phyloP scores from a whole-genome alignment of 2,797 vertebrate genomes.

The Toxotes lorentzi region DNA sequence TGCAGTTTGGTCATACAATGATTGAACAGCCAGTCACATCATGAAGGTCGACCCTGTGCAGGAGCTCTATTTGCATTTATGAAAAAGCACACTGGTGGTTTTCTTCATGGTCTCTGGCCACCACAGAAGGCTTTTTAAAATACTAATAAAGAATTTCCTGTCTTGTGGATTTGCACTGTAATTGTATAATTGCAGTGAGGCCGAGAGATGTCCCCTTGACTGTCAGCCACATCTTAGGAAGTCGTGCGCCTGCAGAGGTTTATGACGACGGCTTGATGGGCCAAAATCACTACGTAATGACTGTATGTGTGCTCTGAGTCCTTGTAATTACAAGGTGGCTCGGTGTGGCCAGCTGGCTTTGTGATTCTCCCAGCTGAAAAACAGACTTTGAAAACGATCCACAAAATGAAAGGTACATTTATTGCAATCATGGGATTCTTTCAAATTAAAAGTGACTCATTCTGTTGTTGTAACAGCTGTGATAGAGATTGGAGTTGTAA shows the following conservation, averaged over 20 bases:
- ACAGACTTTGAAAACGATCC: conserved; percentile 65
- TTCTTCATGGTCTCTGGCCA: conserved; percentile 51
- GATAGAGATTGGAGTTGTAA: conserved; percentile 22
- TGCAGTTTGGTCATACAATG: conserved; percentile 41
- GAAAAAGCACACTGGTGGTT: conserved; percentile 64
- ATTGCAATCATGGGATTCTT: conserved; percentile 61
- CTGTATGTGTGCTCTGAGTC: conserved; percentile 47
- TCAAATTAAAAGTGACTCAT: conserved; percentile 59
- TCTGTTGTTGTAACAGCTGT: conserved; percentile 59
- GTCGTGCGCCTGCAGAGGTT: conserved; percentile 55
- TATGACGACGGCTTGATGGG: conserved; percentile 43
- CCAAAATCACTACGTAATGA: conserved; percentile 56
- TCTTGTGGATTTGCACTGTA: conserved; percentile 62
- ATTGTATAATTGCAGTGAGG: conserved; percentile 72
- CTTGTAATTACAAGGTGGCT: conserved; percentile 72
- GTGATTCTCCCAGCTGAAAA: conserved; percentile 62
- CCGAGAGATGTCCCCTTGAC: conserved; percentile 63
- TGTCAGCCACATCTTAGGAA: conserved; percentile 79
- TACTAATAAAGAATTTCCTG: conserved; percentile 75
- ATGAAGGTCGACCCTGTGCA: conserved; percentile 50
- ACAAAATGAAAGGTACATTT: conserved; percentile 61
- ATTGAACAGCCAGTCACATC: conserved; percentile 25
- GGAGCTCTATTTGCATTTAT: conserved; percentile 59
- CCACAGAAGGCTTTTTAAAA: conserved; percentile 66
- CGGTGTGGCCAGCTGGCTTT: conserved; percentile 64